Evolutionary conservation across 2,113 vertebrate genomes (phyloP).

Genomic region (Dascyllus trimaculatus): DNA sequence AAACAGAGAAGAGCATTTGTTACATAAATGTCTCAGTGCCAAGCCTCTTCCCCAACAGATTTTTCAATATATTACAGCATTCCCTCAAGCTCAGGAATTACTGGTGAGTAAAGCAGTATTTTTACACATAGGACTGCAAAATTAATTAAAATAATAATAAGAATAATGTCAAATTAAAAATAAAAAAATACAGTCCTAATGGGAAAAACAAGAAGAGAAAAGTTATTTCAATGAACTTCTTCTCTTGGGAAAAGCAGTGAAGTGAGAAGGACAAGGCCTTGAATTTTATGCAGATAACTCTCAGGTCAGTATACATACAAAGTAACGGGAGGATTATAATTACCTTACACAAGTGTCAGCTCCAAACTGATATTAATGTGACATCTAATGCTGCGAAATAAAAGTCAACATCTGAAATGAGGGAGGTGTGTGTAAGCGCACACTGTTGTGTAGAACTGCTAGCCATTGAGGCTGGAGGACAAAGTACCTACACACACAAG

Average conservation of each 20-base stretch:
- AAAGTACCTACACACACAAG: conserved; percentile 46
- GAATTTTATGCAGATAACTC: not conserved
- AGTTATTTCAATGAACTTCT: not conserved
- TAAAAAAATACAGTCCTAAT: not conserved
- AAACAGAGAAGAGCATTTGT: too few relatives aligned
- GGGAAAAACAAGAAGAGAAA: not conserved
- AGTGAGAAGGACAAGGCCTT: not conserved
- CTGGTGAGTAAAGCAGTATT: too few relatives aligned
- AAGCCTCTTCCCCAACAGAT: too few relatives aligned
- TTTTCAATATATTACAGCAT: too few relatives aligned
- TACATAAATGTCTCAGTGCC: too few relatives aligned
- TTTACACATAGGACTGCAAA: too few relatives aligned
- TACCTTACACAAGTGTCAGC: too few relatives aligned
- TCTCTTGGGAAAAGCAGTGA: not conserved
- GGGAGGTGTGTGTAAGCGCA: not conserved
- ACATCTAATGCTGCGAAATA: not conserved
- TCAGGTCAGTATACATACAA: not conserved
- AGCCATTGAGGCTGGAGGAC: conserved; percentile 26
- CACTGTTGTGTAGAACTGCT: not conserved
- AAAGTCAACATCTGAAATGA: not conserved
- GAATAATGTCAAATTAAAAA: too few relatives aligned
- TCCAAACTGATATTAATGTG: not conserved
- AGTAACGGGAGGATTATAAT: not conserved
- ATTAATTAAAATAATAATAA: too few relatives aligned
- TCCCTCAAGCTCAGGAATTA: too few relatives aligned